A percentile compares a stretch with the other conserved stretches of the same genome.
phyloP scores from a whole-genome alignment of 2,113 vertebrate species.

The Rhadina sibilatrix region DNA sequence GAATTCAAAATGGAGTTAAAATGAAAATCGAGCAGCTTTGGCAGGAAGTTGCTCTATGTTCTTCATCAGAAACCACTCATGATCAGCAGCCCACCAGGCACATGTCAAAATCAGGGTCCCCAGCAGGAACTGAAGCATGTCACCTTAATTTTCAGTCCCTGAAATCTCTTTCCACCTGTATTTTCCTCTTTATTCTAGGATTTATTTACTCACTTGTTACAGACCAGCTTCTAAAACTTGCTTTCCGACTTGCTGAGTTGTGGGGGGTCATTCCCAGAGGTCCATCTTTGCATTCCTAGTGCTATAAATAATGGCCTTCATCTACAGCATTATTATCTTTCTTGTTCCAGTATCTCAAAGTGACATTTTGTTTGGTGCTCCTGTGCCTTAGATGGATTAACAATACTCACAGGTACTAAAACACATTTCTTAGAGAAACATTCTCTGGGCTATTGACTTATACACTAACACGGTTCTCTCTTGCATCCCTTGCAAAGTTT shows the following conservation, averaged over 20 bases:
- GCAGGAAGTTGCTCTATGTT: neutral
- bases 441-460: neutral
- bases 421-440: neutral
- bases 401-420: neutral
- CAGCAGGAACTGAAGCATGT: neutral
- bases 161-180: neutral
- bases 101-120: neutral
- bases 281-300: neutral
- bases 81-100: neutral
- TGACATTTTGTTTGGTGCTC: neutral
- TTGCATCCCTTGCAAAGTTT: neutral
- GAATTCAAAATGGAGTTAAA: neutral
- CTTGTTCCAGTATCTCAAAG: neutral
- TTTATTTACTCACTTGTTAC: neutral
- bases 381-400: neutral
- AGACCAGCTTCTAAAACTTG: neutral
- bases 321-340: neutral
- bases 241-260: neutral
- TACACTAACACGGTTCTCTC: rapidly evolving
- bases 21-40: neutral
- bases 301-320: neutral
- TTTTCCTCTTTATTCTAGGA: neutral
- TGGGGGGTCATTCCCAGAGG: neutral
- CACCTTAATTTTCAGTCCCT: neutral
- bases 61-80: neutral